Base-by-base conservation (phyloP, 2,888 invertebrate genomes). In the Matsumyia berberina region DNA sequence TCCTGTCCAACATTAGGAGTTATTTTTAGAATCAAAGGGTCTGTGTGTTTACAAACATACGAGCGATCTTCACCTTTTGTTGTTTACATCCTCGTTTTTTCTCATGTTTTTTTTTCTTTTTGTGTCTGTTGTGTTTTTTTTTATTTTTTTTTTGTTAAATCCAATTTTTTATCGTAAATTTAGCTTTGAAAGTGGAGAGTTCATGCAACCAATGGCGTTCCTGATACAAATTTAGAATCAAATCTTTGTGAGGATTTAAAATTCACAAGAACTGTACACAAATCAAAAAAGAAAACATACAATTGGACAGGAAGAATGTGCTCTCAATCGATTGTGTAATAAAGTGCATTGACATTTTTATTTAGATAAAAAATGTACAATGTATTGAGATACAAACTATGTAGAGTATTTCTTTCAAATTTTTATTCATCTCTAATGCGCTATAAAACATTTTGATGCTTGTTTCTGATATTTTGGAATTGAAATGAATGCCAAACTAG, bases 1-100 rank as follows among this genome's bases (percentile, higher is more conserved):
- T 42, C 44, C 73, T 67, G 44, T 15, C 31, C 19, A 42, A 39
- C 55, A 37, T 46, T 39, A n/a, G 29, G 57, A 33, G 29, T 7
- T 58, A 81, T 81, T 81, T 76, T 81, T 81, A 81, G 76, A 81
- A 49, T 62, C 29, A 64, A 64, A 80, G 62, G 55, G 53, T 60
- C 73, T 67, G 31, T 8, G 5, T 74, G 73, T 80, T 74, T 80
- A 80, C 49, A 74, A 80, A 80, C 80, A 74, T 55, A 37, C n/a
- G 2, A 53, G 62, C 60, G 67, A 67, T 74, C 60, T 62, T 74
- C 55, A 39, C 35, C 42, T 64, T 70, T 44, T 57, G 49, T 29
- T 51, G 55, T 78, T 78, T 57, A 70, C 37, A 46, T n/a, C 17
- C 0, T 33, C 3, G 42, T 58, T 33, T 53, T 29, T 57, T 58